These are phyloP conservation scores for Meganola albula DNA, from an alignment of 2,888 invertebrate species.

Conservation along the genomic window DNA sequence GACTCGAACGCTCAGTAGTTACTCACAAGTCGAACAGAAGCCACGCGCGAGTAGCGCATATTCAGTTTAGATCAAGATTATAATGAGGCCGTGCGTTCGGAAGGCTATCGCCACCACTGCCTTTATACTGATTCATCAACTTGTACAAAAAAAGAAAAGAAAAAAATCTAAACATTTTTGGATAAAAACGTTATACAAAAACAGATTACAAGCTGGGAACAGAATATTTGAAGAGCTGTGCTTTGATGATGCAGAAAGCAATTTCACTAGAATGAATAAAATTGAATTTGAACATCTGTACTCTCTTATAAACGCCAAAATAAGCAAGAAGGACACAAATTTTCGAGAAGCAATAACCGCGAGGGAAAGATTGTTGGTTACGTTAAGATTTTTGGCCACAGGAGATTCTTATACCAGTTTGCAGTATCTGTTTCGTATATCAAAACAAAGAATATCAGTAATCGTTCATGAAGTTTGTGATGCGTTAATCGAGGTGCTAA, in stretches of 20 bases:
- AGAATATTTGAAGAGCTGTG: conserved; percentile 18
- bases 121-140: neutral
- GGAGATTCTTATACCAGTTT: no score
- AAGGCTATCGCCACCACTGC: neutral
- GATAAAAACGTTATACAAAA: conserved; percentile 11
- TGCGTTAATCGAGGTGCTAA: conserved; percentile 10
- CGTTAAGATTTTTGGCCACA: no score
- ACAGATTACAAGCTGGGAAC: conserved; percentile 13
- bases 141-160: conserved; percentile 4
- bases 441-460: conserved; percentile 6
- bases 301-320: conserved; percentile 13
- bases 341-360: conserved; percentile 15
- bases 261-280: conserved; percentile 11
- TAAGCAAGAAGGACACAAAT: conserved; percentile 17
- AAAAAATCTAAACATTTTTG: conserved; percentile 6
- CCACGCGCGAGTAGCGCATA: neutral
- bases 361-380: conserved; percentile 7
- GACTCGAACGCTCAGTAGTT: no score
- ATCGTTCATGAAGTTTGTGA: conserved; percentile 10
- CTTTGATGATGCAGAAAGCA: conserved; percentile 12
- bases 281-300: conserved; percentile 12
- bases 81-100: neutral
- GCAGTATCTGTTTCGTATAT: conserved; percentile 13
- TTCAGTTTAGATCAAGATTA: neutral
- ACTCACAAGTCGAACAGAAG: neutral